Evolutionary conservation across 2,888 invertebrate genomes (phyloP).

Genomic region (Sycophila texana): DNA sequence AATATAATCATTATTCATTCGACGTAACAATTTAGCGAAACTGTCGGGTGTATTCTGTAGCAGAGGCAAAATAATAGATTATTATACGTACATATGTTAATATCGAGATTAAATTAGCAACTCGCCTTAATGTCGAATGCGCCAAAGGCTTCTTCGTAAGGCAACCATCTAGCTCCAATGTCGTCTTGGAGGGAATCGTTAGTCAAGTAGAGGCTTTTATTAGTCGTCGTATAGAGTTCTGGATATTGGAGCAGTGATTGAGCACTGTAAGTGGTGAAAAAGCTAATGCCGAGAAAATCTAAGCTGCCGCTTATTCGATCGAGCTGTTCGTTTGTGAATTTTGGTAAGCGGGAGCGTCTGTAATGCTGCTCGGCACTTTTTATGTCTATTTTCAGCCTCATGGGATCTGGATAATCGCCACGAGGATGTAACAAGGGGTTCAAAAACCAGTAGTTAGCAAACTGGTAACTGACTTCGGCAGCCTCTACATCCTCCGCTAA

Average conservation of each 20-base stretch:
- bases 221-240: background rate
- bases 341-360: conserved; percentile 80
- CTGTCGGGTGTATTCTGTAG: conserved; percentile 81
- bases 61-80: background rate
- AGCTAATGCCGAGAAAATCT: conserved; percentile 65
- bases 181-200: conserved; percentile 46
- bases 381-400: conserved; percentile 79
- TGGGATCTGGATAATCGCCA: conserved; percentile 82
- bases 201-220: background rate
- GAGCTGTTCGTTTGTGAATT: conserved; percentile 61
- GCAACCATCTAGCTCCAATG: conserved; percentile 26
- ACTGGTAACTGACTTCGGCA: conserved; percentile 78
- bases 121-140: conserved; percentile 38
- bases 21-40: conserved; percentile 78
- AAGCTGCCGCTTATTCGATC: conserved; percentile 57
- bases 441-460: conserved; percentile 82
- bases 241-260: background rate
- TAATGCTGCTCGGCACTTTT: conserved; percentile 80
- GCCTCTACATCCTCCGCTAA: conserved; percentile 77
- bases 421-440: conserved; percentile 81
- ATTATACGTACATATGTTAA: too few relatives aligned
- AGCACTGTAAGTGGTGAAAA: conserved; percentile 54
- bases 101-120: background rate
- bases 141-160: conserved; percentile 30
- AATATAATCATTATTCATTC: conserved; percentile 76